These are phyloP conservation scores for Sigmodon hispidus DNA, from an alignment of 2,113 vertebrate genomes.

Conservation along the genomic window DNA sequence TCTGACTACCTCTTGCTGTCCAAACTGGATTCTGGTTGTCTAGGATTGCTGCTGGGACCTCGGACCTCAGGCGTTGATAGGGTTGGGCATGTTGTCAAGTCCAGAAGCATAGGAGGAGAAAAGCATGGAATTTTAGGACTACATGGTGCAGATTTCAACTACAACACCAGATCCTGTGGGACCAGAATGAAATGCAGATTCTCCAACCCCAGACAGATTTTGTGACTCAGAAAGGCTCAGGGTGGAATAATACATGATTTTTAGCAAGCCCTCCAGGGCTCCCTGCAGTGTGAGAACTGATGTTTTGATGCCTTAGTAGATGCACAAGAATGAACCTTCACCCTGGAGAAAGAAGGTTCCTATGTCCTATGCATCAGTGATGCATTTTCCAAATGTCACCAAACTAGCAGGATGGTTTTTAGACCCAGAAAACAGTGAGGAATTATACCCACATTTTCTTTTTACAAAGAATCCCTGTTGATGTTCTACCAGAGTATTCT, in stretches of 20 bases:
- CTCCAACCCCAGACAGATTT: not conserved
- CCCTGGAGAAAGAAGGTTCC: not conserved
- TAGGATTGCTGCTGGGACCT: not conserved
- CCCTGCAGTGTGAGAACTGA: not conserved
- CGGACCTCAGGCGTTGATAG: not conserved
- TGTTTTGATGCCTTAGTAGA: not conserved
- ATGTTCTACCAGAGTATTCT: not conserved
- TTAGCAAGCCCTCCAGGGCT: not conserved
- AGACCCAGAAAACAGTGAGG: conserved; percentile 15
- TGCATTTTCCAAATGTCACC: not conserved
- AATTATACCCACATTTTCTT: not conserved
- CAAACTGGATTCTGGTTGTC: not conserved
- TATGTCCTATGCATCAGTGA: not conserved
- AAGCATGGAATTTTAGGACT: not conserved
- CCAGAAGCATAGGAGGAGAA: not conserved
- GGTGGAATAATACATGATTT: not conserved
- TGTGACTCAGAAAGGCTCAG: not conserved
- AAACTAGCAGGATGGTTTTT: not conserved
- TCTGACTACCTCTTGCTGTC: not conserved
- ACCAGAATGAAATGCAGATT: not conserved
- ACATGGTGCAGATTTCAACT: conserved; percentile 7
- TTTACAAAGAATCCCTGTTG: conserved; percentile 12
- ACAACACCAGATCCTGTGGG: not conserved
- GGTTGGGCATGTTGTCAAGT: not conserved
- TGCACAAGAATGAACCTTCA: not conserved